A percentile compares a stretch with the other conserved stretches of the same genome.
These are phyloP conservation scores for roundworm (Caenorhabditis elegans) DNA, from an alignment of 1,140 invertebrate genomes.

Conservation along the genomic window WBcel235 BX284602.5:14552001-14552500, in stretches of 20 bases:
- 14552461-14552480: not conserved
- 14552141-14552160: too few relatives aligned
- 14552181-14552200: too few relatives aligned
- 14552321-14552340: slow-evolving; percentile 13
- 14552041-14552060: too few relatives aligned
- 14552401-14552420: not conserved
- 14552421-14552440: not conserved
- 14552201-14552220: too few relatives aligned
- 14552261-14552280: not conserved
- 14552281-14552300: slow-evolving; percentile 16
- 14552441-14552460: not conserved
- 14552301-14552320: slow-evolving; percentile 40
- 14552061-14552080: too few relatives aligned
- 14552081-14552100: too few relatives aligned
- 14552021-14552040: too few relatives aligned
- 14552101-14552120: too few relatives aligned
- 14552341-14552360: slow-evolving; percentile 27
- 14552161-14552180: too few relatives aligned
- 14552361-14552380: slow-evolving; percentile 8
- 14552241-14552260: slow-evolving; percentile 4
- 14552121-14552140: too few relatives aligned
- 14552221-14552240: not conserved
- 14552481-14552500: not conserved
- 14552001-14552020: too few relatives aligned
- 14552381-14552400: not conserved